phyloP scores from a whole-genome alignment of 64 coral and sea anemone species.

The Catalaphyllia jardinei region DNA sequence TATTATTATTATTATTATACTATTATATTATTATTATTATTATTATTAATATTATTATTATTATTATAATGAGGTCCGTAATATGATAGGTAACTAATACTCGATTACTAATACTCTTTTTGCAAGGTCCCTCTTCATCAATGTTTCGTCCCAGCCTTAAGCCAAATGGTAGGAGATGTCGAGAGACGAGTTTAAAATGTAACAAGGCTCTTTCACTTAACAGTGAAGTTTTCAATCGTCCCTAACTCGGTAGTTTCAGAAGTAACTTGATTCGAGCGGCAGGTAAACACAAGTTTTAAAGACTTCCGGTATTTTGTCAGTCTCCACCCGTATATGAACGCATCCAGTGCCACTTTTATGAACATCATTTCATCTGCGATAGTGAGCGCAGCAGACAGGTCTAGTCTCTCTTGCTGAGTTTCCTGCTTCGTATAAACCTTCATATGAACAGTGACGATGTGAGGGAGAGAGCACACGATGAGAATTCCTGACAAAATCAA shows the following conservation, averaged over 20 bases:
- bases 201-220: not conserved
- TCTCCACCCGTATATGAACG: conserved; percentile 64
- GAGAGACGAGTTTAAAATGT: not conserved
- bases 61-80: no score
- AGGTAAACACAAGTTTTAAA: conserved; percentile 8
- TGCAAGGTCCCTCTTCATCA: no score
- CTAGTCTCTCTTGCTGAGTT: conserved; percentile 7
- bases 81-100: no score
- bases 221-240: conserved; percentile 7
- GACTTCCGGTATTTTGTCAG: conserved; percentile 54
- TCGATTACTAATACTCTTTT: no score
- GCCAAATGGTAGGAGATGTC: not conserved
- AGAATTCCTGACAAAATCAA: conserved; percentile 32
- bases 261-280: not conserved
- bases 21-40: no score
- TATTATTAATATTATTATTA: no score
- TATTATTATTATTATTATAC: no score
- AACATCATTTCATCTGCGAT: conserved; percentile 64
- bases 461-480: conserved; percentile 39
- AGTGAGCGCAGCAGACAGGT: conserved; percentile 23
- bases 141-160: not conserved
- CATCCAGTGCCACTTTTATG: conserved; percentile 46
- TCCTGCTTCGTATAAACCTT: conserved; percentile 6
- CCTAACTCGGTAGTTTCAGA: not conserved
- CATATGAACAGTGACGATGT: conserved; percentile 22